Conservation (phyloP, 2,888 invertebrate species). For the Hypercompe scribonia region DNA sequence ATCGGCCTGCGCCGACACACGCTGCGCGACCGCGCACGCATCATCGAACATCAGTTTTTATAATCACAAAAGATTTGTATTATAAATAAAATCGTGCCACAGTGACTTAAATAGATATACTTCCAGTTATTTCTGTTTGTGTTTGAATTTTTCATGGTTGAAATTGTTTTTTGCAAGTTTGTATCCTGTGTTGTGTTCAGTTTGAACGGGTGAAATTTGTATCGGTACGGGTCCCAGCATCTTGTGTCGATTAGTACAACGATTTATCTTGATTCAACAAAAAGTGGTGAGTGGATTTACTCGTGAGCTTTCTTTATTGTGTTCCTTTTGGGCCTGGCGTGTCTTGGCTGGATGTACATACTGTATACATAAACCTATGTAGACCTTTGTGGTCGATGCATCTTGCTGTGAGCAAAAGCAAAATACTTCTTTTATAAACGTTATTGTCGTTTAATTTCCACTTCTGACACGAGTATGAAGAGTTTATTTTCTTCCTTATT, state of each 20-base stretch:
- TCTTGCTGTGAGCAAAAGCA: conserved; percentile 18
- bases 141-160: conserved; percentile 27
- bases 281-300: conserved; percentile 70
- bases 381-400: not conserved
- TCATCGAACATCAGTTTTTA: conserved; percentile 64
- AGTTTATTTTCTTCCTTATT: conserved; percentile 32
- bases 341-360: conserved; percentile 37
- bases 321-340: conserved; percentile 50
- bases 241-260: conserved; percentile 71
- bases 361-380: not conserved
- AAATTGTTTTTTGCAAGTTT: conserved; percentile 50
- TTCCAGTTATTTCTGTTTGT: conserved; percentile 14
- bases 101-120: conserved; percentile 37
- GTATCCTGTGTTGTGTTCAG: conserved; percentile 51
- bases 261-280: conserved; percentile 73
- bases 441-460: conserved; percentile 48
- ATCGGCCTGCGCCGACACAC: conserved; percentile 70
- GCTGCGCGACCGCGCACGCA: conserved; percentile 60
- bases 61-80: conserved; percentile 54
- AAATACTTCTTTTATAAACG: conserved; percentile 35
- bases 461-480: conserved; percentile 31
- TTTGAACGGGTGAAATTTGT: conserved; percentile 70
- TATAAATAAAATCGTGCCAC: conserved; percentile 51
- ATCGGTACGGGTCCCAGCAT: conserved; percentile 60
- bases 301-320: conserved; percentile 60